These are phyloP conservation scores for Alitta virens DNA, from an alignment of 2,888 invertebrate genomes.

Conservation along the genomic window DNA sequence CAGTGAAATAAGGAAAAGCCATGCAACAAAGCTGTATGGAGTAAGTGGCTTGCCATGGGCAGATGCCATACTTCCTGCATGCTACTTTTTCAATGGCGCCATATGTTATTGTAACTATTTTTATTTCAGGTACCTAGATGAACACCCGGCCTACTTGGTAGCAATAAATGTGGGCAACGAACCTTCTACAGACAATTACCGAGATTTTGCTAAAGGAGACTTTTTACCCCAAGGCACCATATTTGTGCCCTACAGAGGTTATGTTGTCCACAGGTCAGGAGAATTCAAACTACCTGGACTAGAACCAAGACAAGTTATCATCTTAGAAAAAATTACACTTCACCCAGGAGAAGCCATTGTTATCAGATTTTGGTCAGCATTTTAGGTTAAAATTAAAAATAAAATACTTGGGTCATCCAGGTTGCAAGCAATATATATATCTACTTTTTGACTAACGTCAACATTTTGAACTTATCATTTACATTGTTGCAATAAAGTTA, in stretches of 20 bases:
- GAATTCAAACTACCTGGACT: neutral
- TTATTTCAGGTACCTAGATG: neutral
- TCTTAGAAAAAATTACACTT: conserved; percentile 4
- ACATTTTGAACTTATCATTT: too few relatives aligned
- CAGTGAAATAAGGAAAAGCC: too few relatives aligned
- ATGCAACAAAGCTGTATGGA: too few relatives aligned
- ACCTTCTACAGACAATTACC: conserved; percentile 5
- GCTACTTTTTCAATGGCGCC: too few relatives aligned
- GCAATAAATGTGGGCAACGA: conserved; percentile 6
- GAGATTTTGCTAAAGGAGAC: neutral
- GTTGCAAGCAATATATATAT: too few relatives aligned
- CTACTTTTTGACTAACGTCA: too few relatives aligned
- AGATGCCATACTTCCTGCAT: too few relatives aligned
- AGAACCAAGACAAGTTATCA: neutral
- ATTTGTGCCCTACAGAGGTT: conserved; percentile 3
- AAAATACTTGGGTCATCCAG: too few relatives aligned
- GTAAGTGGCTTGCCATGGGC: too few relatives aligned
- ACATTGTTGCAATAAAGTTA: too few relatives aligned
- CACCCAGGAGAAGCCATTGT: conserved; percentile 12
- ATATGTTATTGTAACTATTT: too few relatives aligned
- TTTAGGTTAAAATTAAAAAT: too few relatives aligned
- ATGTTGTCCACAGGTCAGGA: conserved; percentile 2
- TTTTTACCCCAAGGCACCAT: conserved; percentile 2
- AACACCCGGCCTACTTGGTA: conserved; percentile 9
- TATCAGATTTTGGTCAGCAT: conserved; percentile 7